Evolutionary conservation across 1,140 invertebrate genomes (phyloP).

Genomic region (Drosophila micromelanica): DNA sequence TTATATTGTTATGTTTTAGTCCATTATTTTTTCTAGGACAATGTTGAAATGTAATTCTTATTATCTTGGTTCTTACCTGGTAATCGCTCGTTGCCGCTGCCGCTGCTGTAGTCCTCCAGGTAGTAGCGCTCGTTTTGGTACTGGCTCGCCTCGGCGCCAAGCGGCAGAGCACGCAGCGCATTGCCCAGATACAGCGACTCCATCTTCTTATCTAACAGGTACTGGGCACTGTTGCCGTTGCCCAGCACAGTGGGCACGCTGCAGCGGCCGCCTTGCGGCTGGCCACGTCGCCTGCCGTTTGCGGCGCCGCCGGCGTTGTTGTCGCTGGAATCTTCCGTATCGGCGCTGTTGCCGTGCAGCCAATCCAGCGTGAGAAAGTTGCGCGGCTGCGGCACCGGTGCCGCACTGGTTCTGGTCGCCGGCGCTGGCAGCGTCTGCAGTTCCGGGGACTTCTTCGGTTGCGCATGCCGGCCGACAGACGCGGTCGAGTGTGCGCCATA

Average conservation of each 20-base stretch:
- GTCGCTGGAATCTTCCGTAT: constrained; percentile 78
- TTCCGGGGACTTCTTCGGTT: constrained; percentile 49
- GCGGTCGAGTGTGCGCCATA: constrained; percentile 64
- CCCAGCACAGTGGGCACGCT: constrained; percentile 75
- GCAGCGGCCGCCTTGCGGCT: constrained; percentile 68
- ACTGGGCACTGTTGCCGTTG: constrained; percentile 62
- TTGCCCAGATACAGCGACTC: constrained; percentile 79
- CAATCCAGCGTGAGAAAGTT: constrained; percentile 77
- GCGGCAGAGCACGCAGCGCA: constrained; percentile 68
- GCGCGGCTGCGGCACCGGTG: constrained; percentile 64
- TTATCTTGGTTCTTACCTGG: constrained; percentile 54
- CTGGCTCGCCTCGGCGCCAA: constrained; percentile 78
- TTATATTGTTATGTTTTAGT: too few relatives aligned
- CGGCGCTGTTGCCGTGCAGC: constrained; percentile 73
- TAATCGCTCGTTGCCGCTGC: constrained; percentile 71
- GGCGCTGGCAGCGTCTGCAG: constrained; percentile 50
- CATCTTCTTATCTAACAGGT: constrained; percentile 83
- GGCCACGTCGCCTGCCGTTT: constrained; percentile 36
- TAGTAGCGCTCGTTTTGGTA: constrained; percentile 82
- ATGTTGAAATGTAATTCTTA: too few relatives aligned
- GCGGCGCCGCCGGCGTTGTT: constrained; percentile 50
- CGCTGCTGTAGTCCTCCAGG: constrained; percentile 80
- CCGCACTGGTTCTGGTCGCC: constrained; percentile 43
- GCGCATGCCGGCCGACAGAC: constrained; percentile 50
- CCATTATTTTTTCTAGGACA: too few relatives aligned